A percentile compares a stretch with the other conserved stretches of the same genome.
phyloP scores from a whole-genome alignment of 2,113 vertebrate genomes.

The Pholis gunnellus region DNA sequence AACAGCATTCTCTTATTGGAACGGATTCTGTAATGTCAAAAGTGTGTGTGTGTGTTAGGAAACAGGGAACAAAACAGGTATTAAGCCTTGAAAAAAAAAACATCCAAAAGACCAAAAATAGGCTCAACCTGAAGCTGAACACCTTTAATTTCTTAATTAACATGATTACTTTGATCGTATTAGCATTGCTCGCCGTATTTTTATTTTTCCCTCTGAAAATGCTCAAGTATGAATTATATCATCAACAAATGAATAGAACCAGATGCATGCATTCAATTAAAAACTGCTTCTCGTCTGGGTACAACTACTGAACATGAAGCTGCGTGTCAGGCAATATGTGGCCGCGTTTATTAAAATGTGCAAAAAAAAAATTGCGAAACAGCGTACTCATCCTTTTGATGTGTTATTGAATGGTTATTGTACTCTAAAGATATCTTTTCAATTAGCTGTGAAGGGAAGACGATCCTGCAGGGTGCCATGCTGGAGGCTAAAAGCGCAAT shows the following conservation, averaged over 20 bases:
- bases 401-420: conserved; percentile 65
- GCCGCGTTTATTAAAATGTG: conserved; percentile 55
- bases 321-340: conserved; percentile 22
- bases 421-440: conserved; percentile 67
- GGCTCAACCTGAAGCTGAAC: conserved; percentile 15
- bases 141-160: conserved; percentile 34
- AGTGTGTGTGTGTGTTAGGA: conserved; percentile 57
- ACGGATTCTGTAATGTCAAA: conserved; percentile 92
- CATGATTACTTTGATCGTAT: conserved; percentile 8
- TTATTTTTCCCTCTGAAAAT: conserved; percentile 23
- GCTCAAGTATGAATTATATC: conserved; percentile 19
- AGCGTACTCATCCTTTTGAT: conserved; percentile 41
- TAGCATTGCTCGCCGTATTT: background rate
- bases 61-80: conserved; percentile 55
- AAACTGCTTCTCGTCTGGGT: conserved; percentile 19
- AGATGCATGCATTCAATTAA: conserved; percentile 31
- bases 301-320: conserved; percentile 20
- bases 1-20: conserved; percentile 99
- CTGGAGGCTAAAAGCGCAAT: conserved; percentile 73
- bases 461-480: conserved; percentile 66
- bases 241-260: conserved; percentile 16
- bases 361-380: conserved; percentile 42
- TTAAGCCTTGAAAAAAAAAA: conserved; percentile 33
- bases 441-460: conserved; percentile 73
- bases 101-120: conserved; percentile 4